Evolutionary conservation across 2,888 invertebrate species (phyloP), one percentile per base, ranked within the genome.

Genomic region (Diploptera punctata): DNA sequence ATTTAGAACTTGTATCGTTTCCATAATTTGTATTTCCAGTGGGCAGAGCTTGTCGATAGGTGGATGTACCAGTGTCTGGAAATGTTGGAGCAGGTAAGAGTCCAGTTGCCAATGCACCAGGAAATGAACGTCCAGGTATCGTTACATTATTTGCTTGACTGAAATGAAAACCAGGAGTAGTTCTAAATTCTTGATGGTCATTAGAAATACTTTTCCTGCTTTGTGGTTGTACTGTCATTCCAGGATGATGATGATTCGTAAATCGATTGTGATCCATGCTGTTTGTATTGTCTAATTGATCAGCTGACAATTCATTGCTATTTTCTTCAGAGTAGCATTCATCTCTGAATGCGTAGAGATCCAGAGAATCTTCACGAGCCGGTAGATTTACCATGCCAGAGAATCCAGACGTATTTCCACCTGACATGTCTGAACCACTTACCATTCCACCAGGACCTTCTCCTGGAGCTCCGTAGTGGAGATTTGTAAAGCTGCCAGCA

Each of bases 401-500:
- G 70, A 82, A 82, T 10, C 67, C 69, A 19, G 72, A 21, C 78
- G 83, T 75, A 77, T 81, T 74, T 78, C 77, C 77, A 9, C 61
- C 47, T 5, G 70, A 21, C 77, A 78, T 72, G 73, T 79, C 75
- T 69, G 80, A 73, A 69, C 76, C 67, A 76, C 62, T 77, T 70
- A 70, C 77, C 72, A 76, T 78, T 29, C 82, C 81, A 4, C 38
- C 52, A 3, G 82, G 80, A n/a, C 82, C 83, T 76, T 82, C 83
- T 13, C 83, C 77, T 73, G 83, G 81, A 26, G 87, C 84, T 72
- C 90, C 88, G 80, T 90, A 91, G 80, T 91, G 91, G 67, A 91
- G 84, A 80, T 89, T 90, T 76, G 88, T 89, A 79, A 90, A 92
- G 80, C 87, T 89, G 29, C 89, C 89, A 73, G 87, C 83, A 80